These are phyloP conservation scores for Lithosia quadra DNA, from an alignment of 2,888 invertebrate genomes.

Conservation along the genomic window DNA sequence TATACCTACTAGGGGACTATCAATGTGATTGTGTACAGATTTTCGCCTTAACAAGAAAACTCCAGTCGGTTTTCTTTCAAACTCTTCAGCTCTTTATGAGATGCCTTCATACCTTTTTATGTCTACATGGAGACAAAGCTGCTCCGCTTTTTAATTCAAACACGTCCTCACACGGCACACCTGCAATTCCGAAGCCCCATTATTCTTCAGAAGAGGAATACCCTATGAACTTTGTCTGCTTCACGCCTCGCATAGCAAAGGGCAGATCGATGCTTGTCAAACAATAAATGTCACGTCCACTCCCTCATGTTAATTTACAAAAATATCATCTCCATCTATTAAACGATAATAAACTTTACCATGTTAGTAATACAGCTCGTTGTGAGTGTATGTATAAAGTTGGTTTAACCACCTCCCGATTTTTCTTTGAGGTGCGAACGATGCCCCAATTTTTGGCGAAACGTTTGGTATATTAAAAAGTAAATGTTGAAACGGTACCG, in stretches of 20 bases:
- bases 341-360: conserved; percentile 51
- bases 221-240: conserved; percentile 74
- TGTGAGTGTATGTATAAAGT: conserved; percentile 37
- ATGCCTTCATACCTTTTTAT: conserved; percentile 28
- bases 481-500: conserved; percentile 51
- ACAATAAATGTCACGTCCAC: conserved; percentile 87
- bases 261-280: conserved; percentile 87
- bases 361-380: conserved; percentile 34
- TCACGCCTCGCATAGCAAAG: conserved; percentile 84
- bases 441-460: conserved; percentile 80
- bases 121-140: conserved; percentile 41
- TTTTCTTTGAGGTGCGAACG: conserved; percentile 84
- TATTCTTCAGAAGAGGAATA: conserved; percentile 52
- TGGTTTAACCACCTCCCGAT: conserved; percentile 65
- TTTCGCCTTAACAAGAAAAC: not conserved
- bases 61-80: not conserved
- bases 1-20: not conserved
- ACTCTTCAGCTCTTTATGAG: not conserved
- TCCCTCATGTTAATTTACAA: conserved; percentile 78
- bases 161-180: conserved; percentile 52
- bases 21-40: not conserved
- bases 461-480: conserved; percentile 74
- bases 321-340: conserved; percentile 24
- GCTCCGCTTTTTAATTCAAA: conserved; percentile 48
- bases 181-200: conserved; percentile 51